These are phyloP conservation scores for Pseudomugil tenellus DNA, from an alignment of 2,797 vertebrate genomes.

Conservation along the genomic window DNA sequence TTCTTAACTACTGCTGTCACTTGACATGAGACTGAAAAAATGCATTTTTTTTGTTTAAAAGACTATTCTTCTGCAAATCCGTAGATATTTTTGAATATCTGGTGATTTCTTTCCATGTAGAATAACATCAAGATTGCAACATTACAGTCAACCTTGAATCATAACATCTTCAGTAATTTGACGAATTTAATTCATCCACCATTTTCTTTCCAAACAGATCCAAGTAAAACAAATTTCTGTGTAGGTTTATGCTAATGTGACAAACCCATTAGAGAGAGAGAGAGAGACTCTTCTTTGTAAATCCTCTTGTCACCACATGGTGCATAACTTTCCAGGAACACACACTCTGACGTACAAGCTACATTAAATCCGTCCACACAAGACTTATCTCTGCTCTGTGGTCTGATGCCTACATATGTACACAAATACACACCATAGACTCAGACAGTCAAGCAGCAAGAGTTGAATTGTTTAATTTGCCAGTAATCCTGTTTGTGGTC, in stretches of 20 bases:
- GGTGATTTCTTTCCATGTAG: not conserved
- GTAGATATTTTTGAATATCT: not conserved
- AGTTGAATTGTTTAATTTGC: conserved; percentile 32
- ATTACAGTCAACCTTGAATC: too few relatives aligned
- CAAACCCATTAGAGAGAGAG: conserved; percentile 1
- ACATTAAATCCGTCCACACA: conserved; percentile 22
- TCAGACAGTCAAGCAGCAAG: conserved; percentile 19
- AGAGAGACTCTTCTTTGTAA: conserved; percentile 17
- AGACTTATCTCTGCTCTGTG: conserved; percentile 15
- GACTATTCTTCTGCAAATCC: not conserved
- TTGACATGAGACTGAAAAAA: not conserved
- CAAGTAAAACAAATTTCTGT: not conserved
- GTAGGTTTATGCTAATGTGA: conserved; percentile 5
- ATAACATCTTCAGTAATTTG: not conserved
- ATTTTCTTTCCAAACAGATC: not conserved
- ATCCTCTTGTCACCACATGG: conserved; percentile 22
- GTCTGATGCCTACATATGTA: conserved; percentile 26
- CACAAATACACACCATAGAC: conserved; percentile 25
- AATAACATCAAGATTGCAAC: too few relatives aligned
- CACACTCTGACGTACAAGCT: not conserved
- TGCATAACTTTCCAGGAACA: conserved; percentile 1
- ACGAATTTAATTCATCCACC: not conserved
- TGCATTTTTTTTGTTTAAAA: too few relatives aligned
- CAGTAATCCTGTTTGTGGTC: conserved; percentile 47
- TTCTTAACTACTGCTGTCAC: not conserved